These are phyloP conservation scores for Leuciscus waleckii DNA, from an alignment of 2,797 vertebrate species.

Conservation along the genomic window DNA sequence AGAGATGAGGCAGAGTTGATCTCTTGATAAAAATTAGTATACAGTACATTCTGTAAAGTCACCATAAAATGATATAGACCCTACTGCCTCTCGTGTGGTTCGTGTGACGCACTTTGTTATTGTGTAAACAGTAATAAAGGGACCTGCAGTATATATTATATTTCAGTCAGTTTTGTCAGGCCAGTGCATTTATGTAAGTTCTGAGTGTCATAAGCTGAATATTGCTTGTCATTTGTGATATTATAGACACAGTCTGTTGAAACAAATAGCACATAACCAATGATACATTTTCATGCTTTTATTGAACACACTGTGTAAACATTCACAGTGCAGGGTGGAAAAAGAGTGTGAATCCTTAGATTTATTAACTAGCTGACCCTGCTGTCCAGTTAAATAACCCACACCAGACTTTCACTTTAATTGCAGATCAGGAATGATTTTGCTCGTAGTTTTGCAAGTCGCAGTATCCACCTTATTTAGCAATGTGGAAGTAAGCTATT, in stretches of 20 bases:
- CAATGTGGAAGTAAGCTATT: not conserved
- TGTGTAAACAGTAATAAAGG: conserved; percentile 43
- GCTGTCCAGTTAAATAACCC: not conserved
- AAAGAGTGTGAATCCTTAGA: conserved; percentile 1
- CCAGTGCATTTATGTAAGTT: not conserved
- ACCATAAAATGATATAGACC: conserved; percentile 36
- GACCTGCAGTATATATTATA: not conserved
- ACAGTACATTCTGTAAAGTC: conserved; percentile 18
- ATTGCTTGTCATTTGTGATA: not conserved
- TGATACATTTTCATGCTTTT: not conserved
- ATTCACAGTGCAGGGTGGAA: conserved; percentile 8
- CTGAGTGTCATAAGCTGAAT: conserved; percentile 4
- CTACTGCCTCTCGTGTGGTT: conserved; percentile 35
- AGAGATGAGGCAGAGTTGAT: conserved; percentile 49
- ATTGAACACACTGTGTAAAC: conserved; percentile 6
- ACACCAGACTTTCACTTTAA: not conserved
- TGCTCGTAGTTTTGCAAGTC: not conserved
- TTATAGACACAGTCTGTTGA: conserved; percentile 4
- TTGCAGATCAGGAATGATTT: not conserved
- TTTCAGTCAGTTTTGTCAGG: not conserved
- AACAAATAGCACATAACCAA: conserved; percentile 9
- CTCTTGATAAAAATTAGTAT: conserved; percentile 3
- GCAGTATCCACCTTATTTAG: not conserved
- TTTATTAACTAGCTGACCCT: not conserved
- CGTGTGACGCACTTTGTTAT: conserved; percentile 2